Base-by-base conservation (phyloP, 2,113 vertebrate genomes). In the Apodemus speciosus region DNA sequence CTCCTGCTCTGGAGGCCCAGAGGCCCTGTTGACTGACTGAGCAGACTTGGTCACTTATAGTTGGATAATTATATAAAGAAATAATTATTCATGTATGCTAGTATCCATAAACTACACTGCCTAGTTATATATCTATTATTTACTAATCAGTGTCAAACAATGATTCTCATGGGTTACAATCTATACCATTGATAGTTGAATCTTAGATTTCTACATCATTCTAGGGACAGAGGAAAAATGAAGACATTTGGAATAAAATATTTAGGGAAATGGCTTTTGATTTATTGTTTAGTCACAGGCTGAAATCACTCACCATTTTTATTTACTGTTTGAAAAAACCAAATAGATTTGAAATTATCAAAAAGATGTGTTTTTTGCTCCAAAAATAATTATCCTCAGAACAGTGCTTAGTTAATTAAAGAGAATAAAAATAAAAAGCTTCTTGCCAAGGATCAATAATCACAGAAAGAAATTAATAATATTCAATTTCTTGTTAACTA, bases 341-440 rank as follows among this genome's bases (percentile, higher is more conserved):
- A 93, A 97, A 95, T 71, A 88, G 71, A 30, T 90, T 96, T 95
- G 30, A 90, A 96, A 87, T 14, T 77, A 58, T 51, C 68, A 92
- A 66, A 90, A 21, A 88, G 66, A 32, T 49, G 38, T 89, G 49
- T 18, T 51, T 69, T 30, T 95, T 51, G 62, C 27, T 92, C 53
- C 40, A 81, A 93, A 66, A 94, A 95, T 96, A 96, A 96, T 97
- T 94, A 92, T 86, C 92, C 13, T 56, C 2, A 84, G 27, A 81
- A 77, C 10, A 96, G 68, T 38, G 11, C 25, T n/a, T 40, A 89
- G 53, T 87, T 95, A 73, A 93, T 53, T 88, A 95, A 71, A 93
- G n/a, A 84, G 96, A 92, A 72, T 94, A 94, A 94, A 94, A 93
- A 27, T 73, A 90, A 97, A 97, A 97, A 56, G 8, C 68, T 0